Percentiles rank a stretch among this genome's conserved stretches.
These are phyloP conservation scores for Xenus cinereus DNA, from an alignment of 2,113 vertebrate species.

Conservation along the genomic window DNA sequence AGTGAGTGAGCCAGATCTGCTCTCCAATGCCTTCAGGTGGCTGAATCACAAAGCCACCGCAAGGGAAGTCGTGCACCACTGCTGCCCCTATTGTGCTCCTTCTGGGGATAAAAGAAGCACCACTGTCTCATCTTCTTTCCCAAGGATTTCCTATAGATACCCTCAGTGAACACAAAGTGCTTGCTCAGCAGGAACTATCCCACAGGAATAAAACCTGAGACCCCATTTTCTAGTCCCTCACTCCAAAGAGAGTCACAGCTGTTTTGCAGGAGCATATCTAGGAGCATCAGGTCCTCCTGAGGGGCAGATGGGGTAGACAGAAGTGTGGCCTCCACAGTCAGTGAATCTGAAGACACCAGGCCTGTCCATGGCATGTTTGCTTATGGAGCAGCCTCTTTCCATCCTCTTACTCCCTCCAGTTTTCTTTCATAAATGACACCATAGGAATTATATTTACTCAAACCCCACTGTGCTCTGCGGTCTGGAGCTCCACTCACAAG, in stretches of 20 bases:
- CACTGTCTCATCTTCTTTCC: not conserved
- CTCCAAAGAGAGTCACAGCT: not conserved
- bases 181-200: not conserved
- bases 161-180: fast-evolving
- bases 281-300: fast-evolving
- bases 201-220: not conserved
- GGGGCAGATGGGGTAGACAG: fast-evolving
- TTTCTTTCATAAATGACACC: not conserved
- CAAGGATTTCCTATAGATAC: not conserved
- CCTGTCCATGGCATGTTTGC: fast-evolving
- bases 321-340: not conserved
- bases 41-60: not conserved
- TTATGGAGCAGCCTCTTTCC: not conserved
- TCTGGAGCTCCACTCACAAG: not conserved
- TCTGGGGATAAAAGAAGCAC: not conserved
- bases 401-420: not conserved
- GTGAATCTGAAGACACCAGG: fast-evolving
- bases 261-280: not conserved
- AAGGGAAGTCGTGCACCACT: not conserved
- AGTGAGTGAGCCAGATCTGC: fast-evolving
- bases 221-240: not conserved
- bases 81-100: not conserved
- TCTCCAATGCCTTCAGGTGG: not conserved
- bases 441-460: not conserved
- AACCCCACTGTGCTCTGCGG: not conserved